phyloP scores from a whole-genome alignment of 2,888 invertebrate genomes.

The Rhamnusium bicolor region DNA sequence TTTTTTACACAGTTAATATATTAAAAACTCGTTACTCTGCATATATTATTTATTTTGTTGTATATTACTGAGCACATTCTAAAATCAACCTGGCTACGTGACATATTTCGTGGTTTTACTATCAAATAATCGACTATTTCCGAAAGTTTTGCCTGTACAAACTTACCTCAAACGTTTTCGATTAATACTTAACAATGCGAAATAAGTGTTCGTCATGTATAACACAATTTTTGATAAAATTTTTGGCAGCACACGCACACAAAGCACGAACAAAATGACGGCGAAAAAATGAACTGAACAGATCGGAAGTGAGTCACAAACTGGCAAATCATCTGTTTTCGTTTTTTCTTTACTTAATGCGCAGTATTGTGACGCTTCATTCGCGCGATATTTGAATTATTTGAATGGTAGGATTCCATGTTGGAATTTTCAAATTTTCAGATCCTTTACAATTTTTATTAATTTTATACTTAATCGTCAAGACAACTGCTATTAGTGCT shows the following conservation, averaged over 20 bases:
- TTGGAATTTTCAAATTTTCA: no score
- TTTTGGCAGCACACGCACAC: slow-evolving; percentile 48
- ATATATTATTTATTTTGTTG: background rate
- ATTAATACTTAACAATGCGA: slow-evolving; percentile 26
- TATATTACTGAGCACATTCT: background rate
- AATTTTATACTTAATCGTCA: no score
- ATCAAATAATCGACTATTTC: background rate
- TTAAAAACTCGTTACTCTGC: background rate
- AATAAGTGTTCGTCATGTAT: slow-evolving; percentile 46
- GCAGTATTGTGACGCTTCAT: background rate
- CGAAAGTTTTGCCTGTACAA: background rate
- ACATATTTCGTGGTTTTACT: slow-evolving; percentile 42
- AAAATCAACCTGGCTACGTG: slow-evolving; percentile 20
- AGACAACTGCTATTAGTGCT: no score
- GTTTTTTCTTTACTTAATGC: background rate
- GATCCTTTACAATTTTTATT: no score
- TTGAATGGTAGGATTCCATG: background rate
- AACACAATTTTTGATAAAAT: slow-evolving; percentile 47
- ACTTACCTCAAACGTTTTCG: slow-evolving; percentile 45
- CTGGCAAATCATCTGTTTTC: slow-evolving; percentile 31
- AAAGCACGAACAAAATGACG: slow-evolving; percentile 53
- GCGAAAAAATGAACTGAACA: slow-evolving; percentile 44
- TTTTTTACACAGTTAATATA: background rate
- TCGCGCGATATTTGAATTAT: slow-evolving; percentile 2
- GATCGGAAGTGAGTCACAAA: slow-evolving; percentile 44